Base-by-base conservation (phyloP, 2,888 invertebrate genomes). In the Altica lythri region DNA sequence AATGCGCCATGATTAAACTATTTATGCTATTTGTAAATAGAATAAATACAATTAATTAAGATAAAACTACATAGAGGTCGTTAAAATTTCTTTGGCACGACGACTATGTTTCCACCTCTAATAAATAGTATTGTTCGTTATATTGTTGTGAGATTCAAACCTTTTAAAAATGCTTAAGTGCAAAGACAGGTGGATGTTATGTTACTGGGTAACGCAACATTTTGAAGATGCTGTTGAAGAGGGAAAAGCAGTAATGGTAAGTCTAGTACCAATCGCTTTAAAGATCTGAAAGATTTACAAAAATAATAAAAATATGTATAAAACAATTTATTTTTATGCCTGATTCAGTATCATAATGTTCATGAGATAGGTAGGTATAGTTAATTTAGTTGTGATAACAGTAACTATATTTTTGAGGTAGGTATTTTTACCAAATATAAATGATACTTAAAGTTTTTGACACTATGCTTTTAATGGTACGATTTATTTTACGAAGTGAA, bases 71-170 rank as follows among this genome's bases (percentile, higher is more conserved):
- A 32, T 46, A 50, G 50, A 59, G 40, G 55, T 57, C 57, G 57
- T 48, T 57, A 55, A 38, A 49, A 46, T 19, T 34, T 22, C 44
- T 43, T 38, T 52, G 54, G 55, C 49, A 59, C 57, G 54, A 59
- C 38, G 19, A 57, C 54, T 60, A 43, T 13, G 13, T 46, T 16
- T 9, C n/a, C n/a, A 10, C 9, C n/a, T 16, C 3, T n/a, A 10
- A 16, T 16, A 17, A 42, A 5, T 9, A 12, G 5, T n/a, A 25
- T 13, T 29, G 10, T 16, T 43, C 13, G 18, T n/a, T n/a, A 43
- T 30, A 17, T 17, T 43, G 22, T 14, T 12, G 6, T 30, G 43
- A 5, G 29, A n/a, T 40, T 8, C 13, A 22, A 25, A 22, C 8
- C 22, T 5, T 18, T 13, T 12, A 30, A 25, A 9, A n/a, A 43